Conservation (phyloP, 2,797 vertebrate genomes). For the Sarcoramphus papa region DNA sequence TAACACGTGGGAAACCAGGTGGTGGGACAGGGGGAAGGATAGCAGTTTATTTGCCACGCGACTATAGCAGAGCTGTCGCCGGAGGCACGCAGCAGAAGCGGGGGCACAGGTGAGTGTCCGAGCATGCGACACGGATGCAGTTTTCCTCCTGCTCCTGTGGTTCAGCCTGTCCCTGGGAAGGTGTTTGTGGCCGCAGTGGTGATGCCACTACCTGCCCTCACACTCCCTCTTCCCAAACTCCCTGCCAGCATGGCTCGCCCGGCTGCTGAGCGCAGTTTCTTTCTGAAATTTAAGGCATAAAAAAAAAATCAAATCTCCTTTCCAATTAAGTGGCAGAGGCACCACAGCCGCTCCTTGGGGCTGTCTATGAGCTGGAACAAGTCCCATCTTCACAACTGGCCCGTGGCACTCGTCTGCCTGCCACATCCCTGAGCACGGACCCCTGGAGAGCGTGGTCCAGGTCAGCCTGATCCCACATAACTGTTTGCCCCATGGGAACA, state of each 20-base stretch:
- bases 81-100: not conserved
- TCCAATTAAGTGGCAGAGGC: not conserved
- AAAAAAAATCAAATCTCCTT: not conserved
- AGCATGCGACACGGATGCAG: accelerated
- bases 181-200: accelerated
- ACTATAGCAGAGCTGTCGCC: not conserved
- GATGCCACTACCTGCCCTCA: not conserved
- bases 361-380: not conserved
- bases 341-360: not conserved
- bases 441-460: accelerated
- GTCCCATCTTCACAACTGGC: not conserved
- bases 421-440: not conserved
- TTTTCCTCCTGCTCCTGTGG: not conserved
- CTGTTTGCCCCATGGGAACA: not conserved
- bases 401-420: accelerated
- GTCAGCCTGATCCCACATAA: not conserved
- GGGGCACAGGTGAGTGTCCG: not conserved
- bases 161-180: not conserved
- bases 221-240: not conserved
- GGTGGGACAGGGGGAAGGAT: not conserved
- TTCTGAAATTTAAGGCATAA: not conserved
- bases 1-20: not conserved
- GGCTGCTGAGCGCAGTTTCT: accelerated
- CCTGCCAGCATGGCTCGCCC: accelerated
- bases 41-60: accelerated